These are phyloP conservation scores for Alectura lathami DNA, from an alignment of 2,113 vertebrate species.

Conservation along the genomic window DNA sequence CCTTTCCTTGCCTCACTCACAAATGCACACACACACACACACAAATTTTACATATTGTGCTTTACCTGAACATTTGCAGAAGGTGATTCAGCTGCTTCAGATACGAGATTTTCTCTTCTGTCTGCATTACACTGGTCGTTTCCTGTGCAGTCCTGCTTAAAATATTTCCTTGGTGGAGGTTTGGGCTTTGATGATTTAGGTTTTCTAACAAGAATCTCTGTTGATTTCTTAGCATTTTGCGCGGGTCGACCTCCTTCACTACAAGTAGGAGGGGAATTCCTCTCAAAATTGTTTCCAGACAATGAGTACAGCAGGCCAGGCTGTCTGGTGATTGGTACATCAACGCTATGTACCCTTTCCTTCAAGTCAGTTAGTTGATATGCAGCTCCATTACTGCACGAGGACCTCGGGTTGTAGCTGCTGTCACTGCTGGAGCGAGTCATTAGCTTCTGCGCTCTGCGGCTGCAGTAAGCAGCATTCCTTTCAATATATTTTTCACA, in stretches of 20 bases:
- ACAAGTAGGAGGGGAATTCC: conserved; percentile 51
- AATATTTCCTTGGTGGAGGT: conserved; percentile 79
- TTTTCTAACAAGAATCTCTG: conserved; percentile 75
- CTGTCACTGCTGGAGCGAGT: conserved; percentile 90
- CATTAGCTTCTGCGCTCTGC: conserved; percentile 83
- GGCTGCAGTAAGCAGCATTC: conserved; percentile 40
- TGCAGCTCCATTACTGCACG: background rate
- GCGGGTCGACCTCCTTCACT: conserved; percentile 62
- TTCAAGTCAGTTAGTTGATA: conserved; percentile 60
- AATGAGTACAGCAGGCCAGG: background rate
- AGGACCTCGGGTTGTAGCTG: conserved; percentile 75
- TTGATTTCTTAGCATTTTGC: conserved; percentile 71
- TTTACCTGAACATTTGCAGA: conserved; percentile 77
- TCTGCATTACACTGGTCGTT: conserved; percentile 62
- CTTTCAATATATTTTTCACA: conserved; percentile 79
- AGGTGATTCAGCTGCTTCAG: background rate
- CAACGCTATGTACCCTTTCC: conserved; percentile 72
- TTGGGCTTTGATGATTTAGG: conserved; percentile 80
- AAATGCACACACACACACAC: background rate
- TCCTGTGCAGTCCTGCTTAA: conserved; percentile 78
- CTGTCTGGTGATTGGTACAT: conserved; percentile 69
- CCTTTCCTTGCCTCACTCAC: background rate
- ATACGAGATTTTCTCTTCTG: conserved; percentile 53
- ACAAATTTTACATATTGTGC: background rate
- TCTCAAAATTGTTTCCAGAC: conserved; percentile 45